Evolutionary conservation across 1,140 invertebrate genomes (phyloP), one percentile per base, ranked within the genome.

Genomic region (Platyscapa corneri): DNA sequence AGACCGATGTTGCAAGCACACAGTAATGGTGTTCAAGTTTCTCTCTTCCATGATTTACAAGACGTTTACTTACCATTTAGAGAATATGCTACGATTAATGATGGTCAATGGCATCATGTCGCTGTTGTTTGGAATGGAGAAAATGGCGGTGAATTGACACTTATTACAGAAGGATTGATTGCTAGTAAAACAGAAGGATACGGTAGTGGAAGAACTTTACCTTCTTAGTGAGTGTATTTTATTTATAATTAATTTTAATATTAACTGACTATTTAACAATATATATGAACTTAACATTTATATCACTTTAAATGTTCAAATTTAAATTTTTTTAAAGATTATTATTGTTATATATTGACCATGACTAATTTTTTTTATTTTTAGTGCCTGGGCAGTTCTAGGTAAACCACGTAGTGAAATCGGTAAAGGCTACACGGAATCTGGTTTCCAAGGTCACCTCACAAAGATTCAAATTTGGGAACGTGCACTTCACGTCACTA

Each of bases 51-150:
- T 46, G 97, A 98, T 88, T 91, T 97, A 2, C 97, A 97, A 92
- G 97, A 98, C 90, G 96, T 98, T n/a, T 98, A 97, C 93, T 93
- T 98, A 32, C 97, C 97, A 89, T 99, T 98, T 92, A 95, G 96
- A 79, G 97, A 98, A 91, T 98, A 97, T 88, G 97, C 98, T 6
- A 98, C 97, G 0, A 96, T 99, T 34, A 99, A 98, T 89, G 98
- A 99, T 90, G 98, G 98, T 18, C 97, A 98, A 91, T 99, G 98
- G 98, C 98, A 99, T 94, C 98, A 99, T 91, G 95, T 99, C 30
- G 97, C 98, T 30, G 94, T 99, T 37, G 97, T 98, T 27, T 99
- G 98, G 98, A 96, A 97, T 87, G 97, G 97, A n/a, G 94, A 95
- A 60, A 96, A 96, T 74, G 96, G 97, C 27, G 97, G 97, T 83